Percentiles rank a stretch among this genome's conserved stretches.
These are phyloP conservation scores for Monopis laevigella DNA, from an alignment of 2,888 invertebrate genomes.

Conservation along the genomic window DNA sequence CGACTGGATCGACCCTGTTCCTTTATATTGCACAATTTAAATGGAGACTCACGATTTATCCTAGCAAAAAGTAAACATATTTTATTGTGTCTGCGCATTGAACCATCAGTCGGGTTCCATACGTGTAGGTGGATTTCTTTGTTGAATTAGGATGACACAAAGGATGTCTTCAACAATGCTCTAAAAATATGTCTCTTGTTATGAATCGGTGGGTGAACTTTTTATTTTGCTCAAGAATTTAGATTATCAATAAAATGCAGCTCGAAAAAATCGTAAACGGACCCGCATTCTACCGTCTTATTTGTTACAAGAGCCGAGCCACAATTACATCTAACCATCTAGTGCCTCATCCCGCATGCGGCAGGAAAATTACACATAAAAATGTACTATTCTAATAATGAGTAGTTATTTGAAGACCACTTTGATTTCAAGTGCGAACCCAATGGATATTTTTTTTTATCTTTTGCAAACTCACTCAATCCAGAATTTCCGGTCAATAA, in stretches of 20 bases:
- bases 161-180: slow-evolving; percentile 45
- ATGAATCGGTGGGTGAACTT: slow-evolving; percentile 22
- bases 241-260: slow-evolving; percentile 5
- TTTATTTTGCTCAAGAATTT: slow-evolving; percentile 21
- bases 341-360: slow-evolving; percentile 56
- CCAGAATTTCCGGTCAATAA: slow-evolving; percentile 40
- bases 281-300: slow-evolving; percentile 48
- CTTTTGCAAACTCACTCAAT: slow-evolving; percentile 27
- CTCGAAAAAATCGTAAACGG: slow-evolving; percentile 18
- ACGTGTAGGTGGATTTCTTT: slow-evolving; percentile 33
- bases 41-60: slow-evolving; percentile 43
- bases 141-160: slow-evolving; percentile 51
- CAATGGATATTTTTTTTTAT: slow-evolving; percentile 24
- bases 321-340: slow-evolving; percentile 59
- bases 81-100: slow-evolving; percentile 52
- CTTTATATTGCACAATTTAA: slow-evolving; percentile 57
- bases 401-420: slow-evolving; percentile 31
- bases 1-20: slow-evolving; percentile 39
- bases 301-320: slow-evolving; percentile 38
- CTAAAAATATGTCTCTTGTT: slow-evolving; percentile 20
- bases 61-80: slow-evolving; percentile 56
- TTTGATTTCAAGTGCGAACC: slow-evolving; percentile 40
- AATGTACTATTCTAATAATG: slow-evolving; percentile 49
- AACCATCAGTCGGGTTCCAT: slow-evolving; percentile 53
- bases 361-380: slow-evolving; percentile 52